Percentiles rank a stretch among this genome's conserved stretches.
phyloP scores from a whole-genome alignment of 2,797 vertebrate genomes.

The Megaceryle alcyon region DNA sequence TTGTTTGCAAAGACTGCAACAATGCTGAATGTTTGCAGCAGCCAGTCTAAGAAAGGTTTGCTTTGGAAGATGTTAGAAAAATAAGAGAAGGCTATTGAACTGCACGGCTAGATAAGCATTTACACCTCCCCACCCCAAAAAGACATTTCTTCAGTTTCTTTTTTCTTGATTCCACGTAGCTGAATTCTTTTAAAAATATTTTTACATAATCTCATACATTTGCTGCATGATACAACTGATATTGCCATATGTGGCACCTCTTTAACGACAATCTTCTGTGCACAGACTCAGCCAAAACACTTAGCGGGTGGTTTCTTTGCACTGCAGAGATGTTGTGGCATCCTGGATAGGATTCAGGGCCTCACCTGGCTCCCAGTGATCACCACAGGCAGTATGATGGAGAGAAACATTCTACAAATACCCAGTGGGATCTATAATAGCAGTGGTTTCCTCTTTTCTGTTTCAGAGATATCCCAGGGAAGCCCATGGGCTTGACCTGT shows the following conservation, averaged over 20 bases:
- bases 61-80: background rate
- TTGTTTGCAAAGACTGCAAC: background rate
- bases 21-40: background rate
- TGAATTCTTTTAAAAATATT: background rate
- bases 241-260: background rate
- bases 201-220: background rate
- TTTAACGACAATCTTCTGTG: background rate
- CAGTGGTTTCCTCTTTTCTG: background rate
- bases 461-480: background rate
- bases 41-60: background rate
- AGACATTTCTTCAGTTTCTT: background rate
- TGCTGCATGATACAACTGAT: background rate
- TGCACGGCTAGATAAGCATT: background rate
- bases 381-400: background rate
- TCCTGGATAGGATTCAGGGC: background rate
- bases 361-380: background rate
- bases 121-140: background rate
- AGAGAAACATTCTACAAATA: background rate
- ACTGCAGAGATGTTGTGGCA: background rate
- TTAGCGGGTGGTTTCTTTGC: background rate
- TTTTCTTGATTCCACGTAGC: background rate
- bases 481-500: background rate
- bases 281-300: background rate
- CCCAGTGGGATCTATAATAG: background rate
- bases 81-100: background rate